Evolutionary conservation across 2,113 vertebrate genomes (phyloP).

Genomic region (Mus pahari): DNA sequence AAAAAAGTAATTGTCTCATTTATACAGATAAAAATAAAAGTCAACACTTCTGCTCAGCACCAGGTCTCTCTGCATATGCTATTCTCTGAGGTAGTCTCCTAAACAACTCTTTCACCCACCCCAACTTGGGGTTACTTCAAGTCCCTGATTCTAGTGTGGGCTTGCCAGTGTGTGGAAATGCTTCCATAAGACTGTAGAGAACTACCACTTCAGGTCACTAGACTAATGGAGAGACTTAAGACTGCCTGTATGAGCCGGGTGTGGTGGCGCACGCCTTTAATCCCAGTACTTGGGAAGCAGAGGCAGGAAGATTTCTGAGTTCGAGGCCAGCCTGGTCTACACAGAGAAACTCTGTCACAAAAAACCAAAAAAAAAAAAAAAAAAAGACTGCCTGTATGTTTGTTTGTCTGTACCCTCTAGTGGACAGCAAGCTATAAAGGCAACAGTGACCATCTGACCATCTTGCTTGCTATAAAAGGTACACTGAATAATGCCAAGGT

Average conservation of each 20-base stretch:
- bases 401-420: background rate
- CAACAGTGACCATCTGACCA: background rate
- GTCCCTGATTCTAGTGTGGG: background rate
- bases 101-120: background rate
- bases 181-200: background rate
- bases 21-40: background rate
- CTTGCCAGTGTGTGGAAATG: background rate
- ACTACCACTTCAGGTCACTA: background rate
- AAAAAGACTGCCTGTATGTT: background rate
- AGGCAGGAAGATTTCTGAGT: too few species aligned
- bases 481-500: background rate
- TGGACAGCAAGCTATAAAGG: background rate
- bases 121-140: background rate
- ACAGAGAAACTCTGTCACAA: too few species aligned
- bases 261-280: too few species aligned
- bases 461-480: background rate
- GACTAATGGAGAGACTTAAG: background rate
- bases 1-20: conserved; percentile 9
- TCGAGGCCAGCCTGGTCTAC: too few species aligned
- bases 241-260: background rate
- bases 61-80: background rate
- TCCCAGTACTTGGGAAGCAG: too few species aligned
- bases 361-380: too few species aligned
- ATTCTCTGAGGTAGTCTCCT: background rate
- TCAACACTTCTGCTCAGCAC: background rate